Conservation (phyloP, 2,888 invertebrate species). For the Eupeodes latifasciatus region DNA sequence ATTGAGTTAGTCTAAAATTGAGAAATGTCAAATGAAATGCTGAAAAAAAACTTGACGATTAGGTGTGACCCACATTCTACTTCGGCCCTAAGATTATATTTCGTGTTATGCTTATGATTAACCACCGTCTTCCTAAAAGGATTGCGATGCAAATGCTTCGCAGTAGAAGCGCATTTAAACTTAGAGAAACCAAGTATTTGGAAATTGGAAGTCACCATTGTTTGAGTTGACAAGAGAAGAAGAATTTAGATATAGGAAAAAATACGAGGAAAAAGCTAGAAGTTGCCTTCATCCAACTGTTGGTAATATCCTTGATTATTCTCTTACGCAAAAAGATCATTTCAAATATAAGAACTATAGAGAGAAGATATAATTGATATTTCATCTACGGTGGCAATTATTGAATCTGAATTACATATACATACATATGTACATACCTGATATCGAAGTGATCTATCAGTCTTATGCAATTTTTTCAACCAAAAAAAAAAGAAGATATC, state of each 20-base stretch:
- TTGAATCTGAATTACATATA: too few relatives aligned
- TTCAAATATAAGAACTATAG: neutral
- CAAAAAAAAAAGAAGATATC: too few relatives aligned
- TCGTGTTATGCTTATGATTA: neutral
- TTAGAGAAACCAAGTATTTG: neutral
- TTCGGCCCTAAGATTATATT: neutral
- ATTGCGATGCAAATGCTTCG: neutral
- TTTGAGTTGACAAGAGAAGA: neutral
- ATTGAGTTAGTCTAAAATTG: too few relatives aligned
- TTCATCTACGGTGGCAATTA: too few relatives aligned
- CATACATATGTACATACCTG: too few relatives aligned
- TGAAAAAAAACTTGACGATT: too few relatives aligned
- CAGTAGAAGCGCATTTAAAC: neutral
- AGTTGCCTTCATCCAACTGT: neutral
- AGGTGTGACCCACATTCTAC: too few relatives aligned
- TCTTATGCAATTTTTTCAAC: too few relatives aligned
- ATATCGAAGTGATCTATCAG: too few relatives aligned
- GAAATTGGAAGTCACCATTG: neutral
- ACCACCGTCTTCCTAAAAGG: neutral
- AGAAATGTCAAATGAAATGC: too few relatives aligned
- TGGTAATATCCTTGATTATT: neutral
- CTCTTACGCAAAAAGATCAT: neutral
- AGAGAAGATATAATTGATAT: too few relatives aligned
- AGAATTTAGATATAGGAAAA: neutral
- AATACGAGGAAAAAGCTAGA: neutral